phyloP scores from a whole-genome alignment of 2,113 vertebrate genomes.

The Oophaga pumilio region DNA sequence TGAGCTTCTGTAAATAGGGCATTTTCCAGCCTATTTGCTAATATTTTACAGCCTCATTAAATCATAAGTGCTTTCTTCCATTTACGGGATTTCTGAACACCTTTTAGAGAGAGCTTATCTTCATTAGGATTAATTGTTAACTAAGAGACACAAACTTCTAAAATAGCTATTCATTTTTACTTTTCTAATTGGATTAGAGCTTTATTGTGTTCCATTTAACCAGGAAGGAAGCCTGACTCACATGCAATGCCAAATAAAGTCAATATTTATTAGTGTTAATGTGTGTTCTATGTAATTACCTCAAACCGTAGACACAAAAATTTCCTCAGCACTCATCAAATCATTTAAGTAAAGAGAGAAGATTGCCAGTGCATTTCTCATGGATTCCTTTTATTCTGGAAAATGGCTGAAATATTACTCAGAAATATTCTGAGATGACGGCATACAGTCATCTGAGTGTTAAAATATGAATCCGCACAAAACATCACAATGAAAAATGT shows the following conservation, averaged over 20 bases:
- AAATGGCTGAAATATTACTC: neutral
- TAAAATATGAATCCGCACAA: neutral
- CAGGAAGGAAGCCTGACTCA: conserved; percentile 61
- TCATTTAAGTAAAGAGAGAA: conserved; percentile 33
- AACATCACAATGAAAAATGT: neutral
- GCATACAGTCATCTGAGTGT: too few relatives aligned
- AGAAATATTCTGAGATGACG: neutral
- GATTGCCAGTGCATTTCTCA: neutral
- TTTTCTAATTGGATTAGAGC: conserved; percentile 76
- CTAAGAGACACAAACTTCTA: conserved; percentile 71
- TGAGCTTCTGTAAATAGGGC: conserved; percentile 69
- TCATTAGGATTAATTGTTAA: conserved; percentile 76
- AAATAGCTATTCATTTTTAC: conserved; percentile 74
- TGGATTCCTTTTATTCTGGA: conserved; percentile 23
- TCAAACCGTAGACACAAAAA: conserved; percentile 47
- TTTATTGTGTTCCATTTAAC: conserved; percentile 70
- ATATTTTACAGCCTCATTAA: conserved; percentile 71
- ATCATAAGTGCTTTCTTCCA: conserved; percentile 64
- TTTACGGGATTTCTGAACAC: conserved; percentile 65
- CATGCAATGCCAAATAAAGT: conserved; percentile 65
- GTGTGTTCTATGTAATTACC: conserved; percentile 50
- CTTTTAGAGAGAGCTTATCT: conserved; percentile 66
- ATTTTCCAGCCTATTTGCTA: conserved; percentile 74
- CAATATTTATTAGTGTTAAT: conserved; percentile 71
- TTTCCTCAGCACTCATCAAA: conserved; percentile 48